These are phyloP conservation scores for Hydraecia micacea DNA, from an alignment of 2,888 invertebrate genomes.

Conservation along the genomic window DNA sequence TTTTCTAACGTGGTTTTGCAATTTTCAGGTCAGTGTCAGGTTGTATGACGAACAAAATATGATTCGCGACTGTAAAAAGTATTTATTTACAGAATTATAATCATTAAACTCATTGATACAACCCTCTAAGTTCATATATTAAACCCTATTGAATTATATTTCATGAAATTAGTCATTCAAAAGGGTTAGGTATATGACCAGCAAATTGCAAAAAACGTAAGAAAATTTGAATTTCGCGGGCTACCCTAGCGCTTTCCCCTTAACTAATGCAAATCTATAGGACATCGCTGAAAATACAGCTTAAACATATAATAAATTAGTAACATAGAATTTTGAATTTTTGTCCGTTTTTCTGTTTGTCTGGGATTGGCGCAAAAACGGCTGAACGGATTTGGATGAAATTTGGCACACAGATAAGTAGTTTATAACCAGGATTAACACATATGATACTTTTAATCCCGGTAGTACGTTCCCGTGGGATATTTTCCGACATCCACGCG, in stretches of 20 bases:
- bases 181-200: too few relatives aligned
- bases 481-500: not conserved
- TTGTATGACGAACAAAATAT: too few relatives aligned
- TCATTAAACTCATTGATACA: not conserved
- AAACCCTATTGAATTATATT: not conserved
- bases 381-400: too few relatives aligned
- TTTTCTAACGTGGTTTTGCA: too few relatives aligned
- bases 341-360: too few relatives aligned
- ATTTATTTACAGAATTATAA: not conserved
- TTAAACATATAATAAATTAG: too few relatives aligned
- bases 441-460: not conserved
- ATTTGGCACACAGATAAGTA: too few relatives aligned
- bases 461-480: not conserved
- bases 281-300: not conserved
- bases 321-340: too few relatives aligned
- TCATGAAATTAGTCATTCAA: not conserved
- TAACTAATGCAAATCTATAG: not conserved
- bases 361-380: too few relatives aligned
- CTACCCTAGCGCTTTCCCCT: not conserved
- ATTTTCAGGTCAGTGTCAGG: too few relatives aligned
- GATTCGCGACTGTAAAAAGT: not conserved
- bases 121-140: not conserved
- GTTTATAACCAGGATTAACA: too few relatives aligned
- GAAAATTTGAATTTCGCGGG: not conserved
- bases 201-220: too few relatives aligned